Evolutionary conservation across 2,113 vertebrate species (phyloP), one percentile per base, ranked within the genome.

Genomic region (Hippocampus guttulatus): DNA sequence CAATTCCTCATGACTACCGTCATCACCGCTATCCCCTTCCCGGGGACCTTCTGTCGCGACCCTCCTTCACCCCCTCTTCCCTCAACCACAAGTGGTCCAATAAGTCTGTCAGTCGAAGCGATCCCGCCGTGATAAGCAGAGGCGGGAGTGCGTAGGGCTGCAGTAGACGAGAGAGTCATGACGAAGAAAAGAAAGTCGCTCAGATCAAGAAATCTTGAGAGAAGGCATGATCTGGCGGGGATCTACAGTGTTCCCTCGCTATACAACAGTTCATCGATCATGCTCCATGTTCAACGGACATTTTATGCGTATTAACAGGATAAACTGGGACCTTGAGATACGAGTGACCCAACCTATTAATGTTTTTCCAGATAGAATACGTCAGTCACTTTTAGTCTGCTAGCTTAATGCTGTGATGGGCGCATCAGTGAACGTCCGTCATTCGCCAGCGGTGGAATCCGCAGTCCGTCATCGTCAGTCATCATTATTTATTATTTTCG

Each of bases 91-190:
- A 61, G 58, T 61, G 27, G 58, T 84, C 81, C 89, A 89, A 87
- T 89, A 87, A 87, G 58, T 25, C 76, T 87, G 85, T 83, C 84
- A 89, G 77, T 72, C 74, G 60, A 89, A 84, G 89, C 84, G 82
- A 82, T 88, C 89, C 88, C 82, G 84, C 88, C 88, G 88, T 88
- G 90, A 91, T 93, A 86, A 90, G 89, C 79, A 3, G 74, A 87
- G 84, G 75, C 79, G 76, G 79, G 79, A 81, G 85, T 78, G 85
- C 66, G 79, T 87, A 81, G 90, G 8, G 41, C 21, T 7, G 58
- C 58, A 33, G 27, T 2, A 33, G 15, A 61, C 58, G 27, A 87
- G 86, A 90, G 81, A 73, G 69, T 73, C 71, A 76, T 88, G 85
- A 87, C 90, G 86, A 79, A 87, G 85, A 86, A 79, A 74, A 84